phyloP scores from a whole-genome alignment of 2,113 vertebrate genomes.

The Aspiorhynchus laticeps region DNA sequence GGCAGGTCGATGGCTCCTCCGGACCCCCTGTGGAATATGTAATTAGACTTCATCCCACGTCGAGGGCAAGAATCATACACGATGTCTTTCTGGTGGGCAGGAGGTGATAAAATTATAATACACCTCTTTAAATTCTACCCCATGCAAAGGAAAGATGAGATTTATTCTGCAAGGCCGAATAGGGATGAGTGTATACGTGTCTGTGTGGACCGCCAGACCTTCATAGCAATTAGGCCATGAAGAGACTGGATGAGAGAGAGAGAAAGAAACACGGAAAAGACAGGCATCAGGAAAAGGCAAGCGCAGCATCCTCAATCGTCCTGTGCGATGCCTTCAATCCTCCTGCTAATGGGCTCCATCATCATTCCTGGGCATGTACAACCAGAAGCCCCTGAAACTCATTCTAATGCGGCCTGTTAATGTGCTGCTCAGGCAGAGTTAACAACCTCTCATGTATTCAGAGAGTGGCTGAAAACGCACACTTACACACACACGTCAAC shows the following conservation, averaged over 20 bases:
- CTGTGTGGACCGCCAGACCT: constrained; percentile 52
- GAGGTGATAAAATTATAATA: constrained; percentile 62
- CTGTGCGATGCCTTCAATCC: constrained; percentile 64
- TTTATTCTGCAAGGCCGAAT: constrained; percentile 61
- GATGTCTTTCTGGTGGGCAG: constrained; percentile 36
- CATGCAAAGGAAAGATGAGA: constrained; percentile 54
- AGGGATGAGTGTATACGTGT: constrained; percentile 33
- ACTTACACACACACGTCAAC: constrained; percentile 76
- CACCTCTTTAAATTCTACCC: constrained; percentile 65
- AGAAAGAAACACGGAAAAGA: constrained; percentile 34
- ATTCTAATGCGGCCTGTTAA: constrained; percentile 77
- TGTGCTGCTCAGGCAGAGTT: constrained; percentile 76
- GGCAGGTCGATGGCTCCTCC: constrained; percentile 51
- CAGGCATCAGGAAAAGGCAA: constrained; percentile 49
- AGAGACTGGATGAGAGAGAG: constrained; percentile 47
- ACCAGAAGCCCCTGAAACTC: constrained; percentile 65
- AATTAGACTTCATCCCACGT: constrained; percentile 55
- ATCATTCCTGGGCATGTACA: constrained; percentile 65
- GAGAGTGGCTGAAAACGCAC: constrained; percentile 66
- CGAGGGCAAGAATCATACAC: constrained; percentile 51
- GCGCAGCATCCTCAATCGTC: constrained; percentile 57
- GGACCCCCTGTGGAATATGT: constrained; percentile 54
- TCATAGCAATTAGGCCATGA: constrained; percentile 58
- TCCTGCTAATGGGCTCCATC: constrained; percentile 67
- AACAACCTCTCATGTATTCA: constrained; percentile 81